A percentile compares a stretch with the other conserved stretches of the same genome.
Evolutionary conservation across 2,113 vertebrate species (phyloP).

Genomic region (Lagopus muta): DNA sequence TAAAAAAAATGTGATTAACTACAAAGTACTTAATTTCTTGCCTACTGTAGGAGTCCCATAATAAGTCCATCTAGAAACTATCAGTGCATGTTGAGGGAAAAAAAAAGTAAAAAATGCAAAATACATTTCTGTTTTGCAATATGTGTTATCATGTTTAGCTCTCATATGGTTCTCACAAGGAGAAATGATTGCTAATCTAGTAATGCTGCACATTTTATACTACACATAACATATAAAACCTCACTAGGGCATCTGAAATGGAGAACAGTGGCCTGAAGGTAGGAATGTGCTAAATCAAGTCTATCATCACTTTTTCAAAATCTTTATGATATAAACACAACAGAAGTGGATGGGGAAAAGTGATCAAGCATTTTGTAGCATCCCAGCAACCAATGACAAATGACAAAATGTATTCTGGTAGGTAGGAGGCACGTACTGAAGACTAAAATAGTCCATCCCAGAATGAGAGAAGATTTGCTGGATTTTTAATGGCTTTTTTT

Average conservation of each 20-base stretch:
- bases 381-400: background rate
- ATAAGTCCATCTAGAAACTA: background rate
- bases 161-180: background rate
- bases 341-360: background rate
- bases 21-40: background rate
- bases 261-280: background rate
- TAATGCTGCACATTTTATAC: background rate
- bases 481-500: background rate
- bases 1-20: background rate
- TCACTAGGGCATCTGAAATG: background rate
- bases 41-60: background rate
- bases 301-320: background rate
- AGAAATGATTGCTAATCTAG: background rate
- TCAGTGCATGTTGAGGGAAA: background rate
- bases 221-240: background rate
- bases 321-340: background rate
- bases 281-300: background rate
- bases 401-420: background rate
- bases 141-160: rapidly evolving
- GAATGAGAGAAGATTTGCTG: background rate
- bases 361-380: background rate
- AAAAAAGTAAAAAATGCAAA: background rate
- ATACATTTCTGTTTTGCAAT: background rate
- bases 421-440: background rate
- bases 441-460: background rate